phyloP scores from a whole-genome alignment of 2,797 vertebrate genomes.

The Garrulus glandarius region DNA sequence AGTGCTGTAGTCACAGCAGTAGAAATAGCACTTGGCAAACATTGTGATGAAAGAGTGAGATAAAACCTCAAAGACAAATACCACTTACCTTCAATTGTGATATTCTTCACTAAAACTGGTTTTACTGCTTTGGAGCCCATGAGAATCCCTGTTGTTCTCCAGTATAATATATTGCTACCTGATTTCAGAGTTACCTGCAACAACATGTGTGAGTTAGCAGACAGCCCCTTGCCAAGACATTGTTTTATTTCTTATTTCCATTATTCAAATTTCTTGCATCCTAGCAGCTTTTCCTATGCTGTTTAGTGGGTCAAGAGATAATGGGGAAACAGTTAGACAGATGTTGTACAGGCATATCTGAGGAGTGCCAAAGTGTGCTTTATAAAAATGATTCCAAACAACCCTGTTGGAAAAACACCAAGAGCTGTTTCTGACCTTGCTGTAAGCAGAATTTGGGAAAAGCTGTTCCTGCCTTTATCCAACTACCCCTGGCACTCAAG shows the following conservation, averaged over 20 bases:
- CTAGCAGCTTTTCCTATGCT: neutral
- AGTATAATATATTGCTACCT: slow-evolving; percentile 94
- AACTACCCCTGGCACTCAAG: neutral
- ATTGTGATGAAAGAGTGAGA: neutral
- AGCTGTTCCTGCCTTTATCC: neutral
- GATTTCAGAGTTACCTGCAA: slow-evolving; percentile 91
- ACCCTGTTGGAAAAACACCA: neutral
- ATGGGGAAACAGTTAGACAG: neutral
- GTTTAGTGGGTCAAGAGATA: neutral
- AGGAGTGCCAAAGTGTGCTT: neutral
- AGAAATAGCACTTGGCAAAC: neutral
- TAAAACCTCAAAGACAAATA: neutral
- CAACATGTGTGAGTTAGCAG: neutral
- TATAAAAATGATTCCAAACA: neutral
- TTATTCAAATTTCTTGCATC: neutral
- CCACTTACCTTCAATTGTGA: slow-evolving; percentile 90
- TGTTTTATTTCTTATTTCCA: neutral
- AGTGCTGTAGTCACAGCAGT: neutral
- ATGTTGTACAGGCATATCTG: neutral
- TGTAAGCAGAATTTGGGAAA: neutral
- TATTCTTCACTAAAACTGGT: slow-evolving; percentile 91
- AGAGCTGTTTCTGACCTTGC: neutral
- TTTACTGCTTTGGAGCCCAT: slow-evolving; percentile 90
- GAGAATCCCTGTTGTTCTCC: slow-evolving; percentile 93
- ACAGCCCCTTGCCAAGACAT: neutral